phyloP scores from a whole-genome alignment of 2,797 vertebrate genomes.

The Sebastes vulpes region DNA sequence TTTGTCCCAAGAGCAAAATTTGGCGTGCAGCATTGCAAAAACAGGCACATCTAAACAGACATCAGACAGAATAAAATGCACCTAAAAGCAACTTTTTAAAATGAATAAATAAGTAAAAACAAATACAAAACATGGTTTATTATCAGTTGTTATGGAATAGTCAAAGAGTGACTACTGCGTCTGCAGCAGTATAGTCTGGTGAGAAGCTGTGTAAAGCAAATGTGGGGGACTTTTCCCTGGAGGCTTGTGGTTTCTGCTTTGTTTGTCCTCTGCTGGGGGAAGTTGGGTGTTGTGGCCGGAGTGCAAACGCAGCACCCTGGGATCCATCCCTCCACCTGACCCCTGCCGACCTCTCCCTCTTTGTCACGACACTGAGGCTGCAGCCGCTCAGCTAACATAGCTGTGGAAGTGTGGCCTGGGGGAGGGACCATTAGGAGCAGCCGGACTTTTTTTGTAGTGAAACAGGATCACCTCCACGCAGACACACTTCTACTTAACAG shows the following conservation, averaged over 20 bases:
- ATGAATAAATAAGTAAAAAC: neutral
- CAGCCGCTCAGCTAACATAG: slow-evolving; percentile 21
- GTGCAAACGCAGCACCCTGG: slow-evolving; percentile 30
- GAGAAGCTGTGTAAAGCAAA: slow-evolving; percentile 1
- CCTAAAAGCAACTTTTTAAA: neutral
- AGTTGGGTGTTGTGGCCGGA: slow-evolving; percentile 33
- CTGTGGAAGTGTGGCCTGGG: slow-evolving; percentile 32
- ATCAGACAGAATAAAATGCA: neutral
- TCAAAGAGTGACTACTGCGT: neutral
- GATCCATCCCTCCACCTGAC: slow-evolving; percentile 47
- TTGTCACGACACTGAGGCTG: slow-evolving; percentile 28
- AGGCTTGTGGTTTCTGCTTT: slow-evolving; percentile 41
- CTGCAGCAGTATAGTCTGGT: neutral
- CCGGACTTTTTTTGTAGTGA: slow-evolving; percentile 10
- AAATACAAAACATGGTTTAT: neutral
- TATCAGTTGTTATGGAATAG: neutral
- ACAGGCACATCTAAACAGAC: neutral
- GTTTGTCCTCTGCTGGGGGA: slow-evolving; percentile 47
- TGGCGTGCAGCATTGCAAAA: neutral
- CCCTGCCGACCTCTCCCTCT: slow-evolving; percentile 35
- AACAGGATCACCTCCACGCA: slow-evolving; percentile 54
- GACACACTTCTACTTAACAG: slow-evolving; percentile 42
- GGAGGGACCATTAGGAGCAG: slow-evolving; percentile 33
- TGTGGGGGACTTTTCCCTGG: neutral
- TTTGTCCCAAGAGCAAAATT: neutral